phyloP scores from a whole-genome alignment of 2,113 vertebrate species.

The Elgaria multicarinata region DNA sequence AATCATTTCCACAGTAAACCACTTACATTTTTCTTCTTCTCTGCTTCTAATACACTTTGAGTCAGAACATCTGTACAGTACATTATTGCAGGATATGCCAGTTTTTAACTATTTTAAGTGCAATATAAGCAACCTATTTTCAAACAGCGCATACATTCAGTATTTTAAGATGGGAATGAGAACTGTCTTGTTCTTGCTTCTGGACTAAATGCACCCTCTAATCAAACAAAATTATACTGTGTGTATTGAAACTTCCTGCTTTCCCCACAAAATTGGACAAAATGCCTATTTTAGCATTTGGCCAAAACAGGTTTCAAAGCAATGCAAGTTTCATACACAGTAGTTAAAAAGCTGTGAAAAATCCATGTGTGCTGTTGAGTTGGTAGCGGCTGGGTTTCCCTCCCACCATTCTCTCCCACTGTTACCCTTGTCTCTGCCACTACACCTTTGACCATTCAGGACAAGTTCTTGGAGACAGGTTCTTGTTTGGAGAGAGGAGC shows the following conservation, averaged over 20 bases:
- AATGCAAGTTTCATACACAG: constrained; percentile 55
- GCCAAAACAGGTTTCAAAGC: constrained; percentile 69
- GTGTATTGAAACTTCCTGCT: constrained; percentile 55
- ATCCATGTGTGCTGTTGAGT: neutral
- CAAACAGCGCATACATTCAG: neutral
- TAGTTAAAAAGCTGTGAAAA: neutral
- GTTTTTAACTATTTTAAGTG: neutral
- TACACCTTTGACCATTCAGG: neutral
- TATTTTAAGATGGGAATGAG: constrained; percentile 60
- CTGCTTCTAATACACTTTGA: neutral
- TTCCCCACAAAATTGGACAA: constrained; percentile 63
- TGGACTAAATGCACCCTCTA: constrained; percentile 47
- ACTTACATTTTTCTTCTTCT: constrained; percentile 22
- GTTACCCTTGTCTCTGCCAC: neutral
- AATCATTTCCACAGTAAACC: constrained; percentile 2
- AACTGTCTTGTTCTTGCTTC: constrained; percentile 33
- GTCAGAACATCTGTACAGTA: neutral
- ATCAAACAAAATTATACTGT: constrained; percentile 70
- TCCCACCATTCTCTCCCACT: neutral
- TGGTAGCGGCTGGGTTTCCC: neutral
- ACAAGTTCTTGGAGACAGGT: neutral
- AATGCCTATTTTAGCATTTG: constrained; percentile 59
- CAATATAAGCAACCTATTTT: constrained; percentile 6
- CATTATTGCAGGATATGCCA: neutral
- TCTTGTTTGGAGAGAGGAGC: neutral